Percentiles rank a stretch among this genome's conserved stretches.
Evolutionary conservation across 1,140 invertebrate genomes (phyloP).

Genomic region (Megalonaias nervosa): DNA sequence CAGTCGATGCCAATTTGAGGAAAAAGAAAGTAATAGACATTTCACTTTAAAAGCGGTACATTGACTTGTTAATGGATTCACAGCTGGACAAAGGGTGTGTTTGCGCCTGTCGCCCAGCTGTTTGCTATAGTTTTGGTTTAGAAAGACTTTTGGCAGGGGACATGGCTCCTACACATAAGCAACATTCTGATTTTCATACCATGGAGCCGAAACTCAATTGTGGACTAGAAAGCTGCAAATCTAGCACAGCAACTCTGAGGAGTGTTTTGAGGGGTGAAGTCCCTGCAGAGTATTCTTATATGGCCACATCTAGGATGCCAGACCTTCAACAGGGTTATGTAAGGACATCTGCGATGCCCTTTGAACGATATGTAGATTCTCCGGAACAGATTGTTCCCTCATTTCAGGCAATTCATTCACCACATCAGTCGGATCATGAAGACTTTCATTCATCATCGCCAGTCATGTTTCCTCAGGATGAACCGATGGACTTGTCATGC

Average conservation of each 20-base stretch:
- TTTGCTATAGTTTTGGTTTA: too few relatives aligned
- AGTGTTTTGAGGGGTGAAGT: conserved; percentile 63
- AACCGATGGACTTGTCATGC: conserved; percentile 54
- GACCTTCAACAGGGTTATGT: conserved; percentile 16
- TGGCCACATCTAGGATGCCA: conserved; percentile 29
- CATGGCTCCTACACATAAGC: too few relatives aligned
- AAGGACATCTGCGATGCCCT: conserved; percentile 25
- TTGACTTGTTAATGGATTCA: too few relatives aligned
- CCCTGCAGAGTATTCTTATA: conserved; percentile 60
- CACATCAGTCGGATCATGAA: conserved; percentile 5
- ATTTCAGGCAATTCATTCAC: neutral
- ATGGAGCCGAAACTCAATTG: too few relatives aligned
- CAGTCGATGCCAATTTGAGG: too few relatives aligned
- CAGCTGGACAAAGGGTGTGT: too few relatives aligned
- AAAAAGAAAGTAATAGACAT: too few relatives aligned
- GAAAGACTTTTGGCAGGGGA: too few relatives aligned
- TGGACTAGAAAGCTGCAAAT: too few relatives aligned
- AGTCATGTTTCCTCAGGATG: conserved; percentile 31
- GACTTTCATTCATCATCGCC: conserved; percentile 26
- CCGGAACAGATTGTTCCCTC: neutral
- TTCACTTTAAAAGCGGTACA: too few relatives aligned
- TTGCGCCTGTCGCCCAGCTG: too few relatives aligned
- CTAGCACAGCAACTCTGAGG: conserved; percentile 43
- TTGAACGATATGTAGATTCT: neutral
- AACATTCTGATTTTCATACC: too few relatives aligned